These are phyloP conservation scores for Microtus oregoni DNA, from an alignment of 2,113 vertebrate species.

Conservation along the genomic window DNA sequence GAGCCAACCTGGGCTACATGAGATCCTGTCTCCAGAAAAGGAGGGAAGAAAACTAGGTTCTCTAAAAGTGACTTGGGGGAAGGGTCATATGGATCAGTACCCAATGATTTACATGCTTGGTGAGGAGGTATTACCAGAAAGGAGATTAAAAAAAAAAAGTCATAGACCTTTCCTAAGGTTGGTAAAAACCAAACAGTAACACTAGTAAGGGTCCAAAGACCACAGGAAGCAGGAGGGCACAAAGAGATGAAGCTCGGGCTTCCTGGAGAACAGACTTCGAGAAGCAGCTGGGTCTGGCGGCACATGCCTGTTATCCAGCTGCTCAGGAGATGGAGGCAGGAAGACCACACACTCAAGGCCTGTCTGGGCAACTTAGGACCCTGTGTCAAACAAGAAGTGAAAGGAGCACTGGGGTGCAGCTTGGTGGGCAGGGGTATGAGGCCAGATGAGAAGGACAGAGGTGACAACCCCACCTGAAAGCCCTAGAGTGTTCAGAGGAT, in stretches of 20 bases:
- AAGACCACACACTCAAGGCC: background rate
- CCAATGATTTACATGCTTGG: background rate
- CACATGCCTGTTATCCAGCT: background rate
- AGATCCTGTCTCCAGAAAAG: background rate
- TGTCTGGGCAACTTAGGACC: background rate
- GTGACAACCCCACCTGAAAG: background rate
- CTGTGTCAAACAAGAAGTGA: background rate
- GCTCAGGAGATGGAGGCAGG: background rate
- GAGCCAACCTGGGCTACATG: background rate
- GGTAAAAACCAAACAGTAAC: conserved; percentile 50
- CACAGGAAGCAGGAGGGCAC: background rate
- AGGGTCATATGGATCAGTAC: background rate
- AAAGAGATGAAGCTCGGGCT: background rate
- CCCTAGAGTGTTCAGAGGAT: background rate
- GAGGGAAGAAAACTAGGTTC: background rate
- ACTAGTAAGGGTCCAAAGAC: background rate
- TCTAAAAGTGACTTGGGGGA: background rate
- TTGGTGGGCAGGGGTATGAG: background rate
- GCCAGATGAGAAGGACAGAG: background rate
- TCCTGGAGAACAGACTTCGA: background rate
- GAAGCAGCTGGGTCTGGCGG: background rate
- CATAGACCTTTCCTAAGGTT: background rate
- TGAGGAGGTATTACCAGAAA: conserved; percentile 42
- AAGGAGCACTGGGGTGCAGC: background rate
- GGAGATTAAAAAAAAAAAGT: background rate